phyloP scores from a whole-genome alignment of 2,888 invertebrate genomes.

The Ecdyonurus torrentis region DNA sequence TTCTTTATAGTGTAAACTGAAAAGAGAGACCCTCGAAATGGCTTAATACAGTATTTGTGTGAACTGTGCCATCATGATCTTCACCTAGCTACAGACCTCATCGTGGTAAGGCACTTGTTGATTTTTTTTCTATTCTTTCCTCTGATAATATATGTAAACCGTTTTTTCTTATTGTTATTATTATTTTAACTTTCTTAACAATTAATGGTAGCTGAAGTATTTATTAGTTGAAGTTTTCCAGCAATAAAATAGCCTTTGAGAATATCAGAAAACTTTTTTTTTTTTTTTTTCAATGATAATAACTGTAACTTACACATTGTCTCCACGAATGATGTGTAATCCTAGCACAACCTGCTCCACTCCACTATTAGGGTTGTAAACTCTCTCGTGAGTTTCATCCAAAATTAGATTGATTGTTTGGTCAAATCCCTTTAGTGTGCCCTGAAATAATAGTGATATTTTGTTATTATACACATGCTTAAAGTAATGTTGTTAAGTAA shows the following conservation, averaged over 20 bases:
- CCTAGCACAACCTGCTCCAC: conserved; percentile 93
- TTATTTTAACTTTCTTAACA: no score
- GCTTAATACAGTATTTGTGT: no score
- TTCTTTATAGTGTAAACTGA: no score
- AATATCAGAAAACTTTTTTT: background rate
- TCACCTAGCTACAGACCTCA: no score
- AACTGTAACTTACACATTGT: conserved; percentile 81
- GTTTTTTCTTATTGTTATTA: no score
- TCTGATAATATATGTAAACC: no score
- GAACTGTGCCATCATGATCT: no score
- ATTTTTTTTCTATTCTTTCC: no score
- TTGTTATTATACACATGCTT: no score
- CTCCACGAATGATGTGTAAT: conserved; percentile 92
- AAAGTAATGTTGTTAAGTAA: background rate
- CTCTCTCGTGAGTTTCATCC: conserved; percentile 95
- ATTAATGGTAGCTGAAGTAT: background rate
- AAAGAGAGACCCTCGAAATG: no score
- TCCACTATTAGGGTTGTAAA: conserved; percentile 84
- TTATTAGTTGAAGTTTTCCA: background rate
- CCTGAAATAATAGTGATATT: conserved; percentile 33
- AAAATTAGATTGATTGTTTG: conserved; percentile 98
- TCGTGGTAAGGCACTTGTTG: no score
- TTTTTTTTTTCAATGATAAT: no score
- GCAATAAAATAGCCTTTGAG: background rate
- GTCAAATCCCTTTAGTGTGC: conserved; percentile 95